These are phyloP conservation scores for Eptatretus burgeri DNA, from an alignment of 2,113 vertebrate species.

Conservation along the genomic window DNA sequence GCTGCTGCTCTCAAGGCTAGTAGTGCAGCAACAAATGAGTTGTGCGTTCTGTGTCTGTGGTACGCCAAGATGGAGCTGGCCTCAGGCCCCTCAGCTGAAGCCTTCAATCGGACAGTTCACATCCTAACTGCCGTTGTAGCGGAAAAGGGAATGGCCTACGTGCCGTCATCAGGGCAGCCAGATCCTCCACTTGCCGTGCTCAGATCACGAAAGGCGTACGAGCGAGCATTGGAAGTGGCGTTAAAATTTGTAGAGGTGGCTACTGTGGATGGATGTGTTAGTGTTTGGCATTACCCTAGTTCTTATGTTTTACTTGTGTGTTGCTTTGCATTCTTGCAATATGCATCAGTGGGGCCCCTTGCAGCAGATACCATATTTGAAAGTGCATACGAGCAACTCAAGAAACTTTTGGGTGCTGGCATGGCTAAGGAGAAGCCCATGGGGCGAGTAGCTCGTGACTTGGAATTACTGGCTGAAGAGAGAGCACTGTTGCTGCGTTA, in stretches of 20 bases:
- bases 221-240: slow-evolving; percentile 20
- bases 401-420: slow-evolving; percentile 9
- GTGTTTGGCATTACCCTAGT: slow-evolving; percentile 12
- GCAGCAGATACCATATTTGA: slow-evolving; percentile 25
- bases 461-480: slow-evolving; percentile 31
- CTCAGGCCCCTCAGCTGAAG: slow-evolving; percentile 13
- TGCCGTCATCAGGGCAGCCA: slow-evolving; percentile 18
- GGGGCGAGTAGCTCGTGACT: slow-evolving; percentile 12
- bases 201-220: slow-evolving; percentile 48
- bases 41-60: slow-evolving; percentile 42
- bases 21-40: slow-evolving; percentile 8
- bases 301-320: slow-evolving; percentile 12
- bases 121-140: slow-evolving; percentile 26
- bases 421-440: neutral
- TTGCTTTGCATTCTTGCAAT: slow-evolving; percentile 66
- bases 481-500: slow-evolving; percentile 31
- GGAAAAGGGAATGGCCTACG: slow-evolving; percentile 19
- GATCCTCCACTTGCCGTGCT: slow-evolving; percentile 24
- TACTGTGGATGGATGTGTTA: slow-evolving; percentile 9
- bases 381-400: slow-evolving; percentile 21
- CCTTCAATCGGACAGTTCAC: slow-evolving; percentile 21
- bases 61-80: slow-evolving; percentile 42
- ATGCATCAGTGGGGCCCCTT: slow-evolving; percentile 43
- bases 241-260: slow-evolving; percentile 9
- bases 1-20: slow-evolving; percentile 19